Conservation (phyloP, 2,797 vertebrate genomes). For the Cossypha polioptera region DNA sequence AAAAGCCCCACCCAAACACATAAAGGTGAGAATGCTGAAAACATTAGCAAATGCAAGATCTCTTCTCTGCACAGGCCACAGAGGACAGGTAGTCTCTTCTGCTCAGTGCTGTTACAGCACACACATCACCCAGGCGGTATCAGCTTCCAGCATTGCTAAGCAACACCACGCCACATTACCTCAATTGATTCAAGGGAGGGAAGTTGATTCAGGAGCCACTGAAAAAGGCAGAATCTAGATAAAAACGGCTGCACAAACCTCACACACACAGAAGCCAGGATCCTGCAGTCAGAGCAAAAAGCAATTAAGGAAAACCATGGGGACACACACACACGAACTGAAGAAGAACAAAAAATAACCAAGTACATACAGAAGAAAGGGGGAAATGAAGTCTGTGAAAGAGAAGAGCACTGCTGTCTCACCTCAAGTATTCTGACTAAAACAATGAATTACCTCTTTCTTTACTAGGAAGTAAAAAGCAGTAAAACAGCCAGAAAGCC, state of each 20-base stretch:
- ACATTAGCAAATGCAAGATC: background rate
- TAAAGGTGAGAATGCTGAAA: background rate
- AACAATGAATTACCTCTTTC: background rate
- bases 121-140: background rate
- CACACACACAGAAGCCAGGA: background rate
- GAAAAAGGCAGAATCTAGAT: constrained; percentile 33
- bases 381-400: background rate
- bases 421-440: background rate
- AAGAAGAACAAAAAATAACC: background rate
- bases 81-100: background rate
- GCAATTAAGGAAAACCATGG: background rate
- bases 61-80: background rate
- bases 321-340: background rate
- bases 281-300: background rate
- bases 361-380: background rate
- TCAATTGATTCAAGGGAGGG: constrained; percentile 22
- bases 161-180: constrained; percentile 46
- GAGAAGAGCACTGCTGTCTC: background rate
- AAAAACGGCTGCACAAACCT: background rate
- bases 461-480: background rate
- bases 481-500: background rate
- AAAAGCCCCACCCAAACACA: background rate
- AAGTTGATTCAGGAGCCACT: constrained; percentile 20
- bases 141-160: constrained; percentile 56
- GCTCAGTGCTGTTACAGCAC: background rate